Base-by-base conservation (phyloP, 1,140 invertebrate genomes). In the Drosophila mayri region DNA sequence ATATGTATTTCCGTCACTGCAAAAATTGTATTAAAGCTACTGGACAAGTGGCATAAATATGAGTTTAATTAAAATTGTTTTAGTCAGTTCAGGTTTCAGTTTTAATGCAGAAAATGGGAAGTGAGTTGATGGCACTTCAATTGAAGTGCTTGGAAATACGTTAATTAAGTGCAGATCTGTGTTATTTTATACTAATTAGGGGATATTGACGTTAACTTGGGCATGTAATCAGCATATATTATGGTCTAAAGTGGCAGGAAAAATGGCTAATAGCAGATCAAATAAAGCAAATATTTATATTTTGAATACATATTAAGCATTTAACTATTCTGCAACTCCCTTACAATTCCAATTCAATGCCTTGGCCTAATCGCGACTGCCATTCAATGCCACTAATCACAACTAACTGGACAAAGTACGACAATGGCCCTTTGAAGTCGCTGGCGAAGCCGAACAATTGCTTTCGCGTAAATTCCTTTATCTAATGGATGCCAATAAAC, bases 401-500 rank as follows among this genome's bases (percentile, higher is more conserved):
- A 49, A 49, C 68, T 72, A 72, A 72, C 50, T 46, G 28, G 52
- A 72, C 68, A 70, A 71, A 58, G 65, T 55, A 20, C 28, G 16
- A 70, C 67, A 60, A 72, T 71, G 8, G 14, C n/a, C 66, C 68
- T 72, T 72, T 72, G 68, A 72, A 65, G 54, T 47, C 25, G 25
- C 5, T 47, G 32, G 65, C 44, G 58, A 47, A 74, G 71, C 61
- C 43, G 35, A 47, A 72, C 64, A 77, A 87, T 73, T 83, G 61
- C 50, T 46, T 75, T 76, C 70, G 58, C 84, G 82, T 90, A 87
- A 87, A 87, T 88, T 87, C 76, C 76, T 74, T 80, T 87, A 88
- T 87, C 81, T 88, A 84, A 87, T 88, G 77, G 84, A 84, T 80
- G 84, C 84, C 84, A 88, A 87, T 87, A 88, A 84, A 88, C 76